Evolutionary conservation across 1,140 invertebrate species (phyloP).

Genomic region (Rhynchophorus ferrugineus): DNA sequence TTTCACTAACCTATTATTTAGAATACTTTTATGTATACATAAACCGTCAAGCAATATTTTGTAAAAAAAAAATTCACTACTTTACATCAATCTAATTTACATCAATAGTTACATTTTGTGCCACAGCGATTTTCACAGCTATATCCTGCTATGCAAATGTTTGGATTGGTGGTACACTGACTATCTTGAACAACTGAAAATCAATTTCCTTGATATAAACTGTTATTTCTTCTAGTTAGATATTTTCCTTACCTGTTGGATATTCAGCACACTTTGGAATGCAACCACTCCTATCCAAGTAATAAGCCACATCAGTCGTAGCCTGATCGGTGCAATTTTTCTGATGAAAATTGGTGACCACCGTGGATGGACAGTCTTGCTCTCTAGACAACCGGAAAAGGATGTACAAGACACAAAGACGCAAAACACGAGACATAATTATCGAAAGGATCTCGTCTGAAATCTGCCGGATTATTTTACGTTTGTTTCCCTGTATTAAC

Average conservation of each 20-base stretch:
- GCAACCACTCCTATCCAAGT: conserved; percentile 9
- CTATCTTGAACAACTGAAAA: not conserved
- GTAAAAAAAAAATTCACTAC: too few relatives aligned
- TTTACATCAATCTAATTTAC: too few relatives aligned
- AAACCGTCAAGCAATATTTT: too few relatives aligned
- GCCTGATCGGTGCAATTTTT: conserved; percentile 15
- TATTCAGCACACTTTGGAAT: conserved; percentile 15
- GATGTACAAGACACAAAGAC: not conserved
- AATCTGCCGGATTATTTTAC: too few relatives aligned
- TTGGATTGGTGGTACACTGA: not conserved
- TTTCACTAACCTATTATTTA: too few relatives aligned
- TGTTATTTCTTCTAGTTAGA: too few relatives aligned
- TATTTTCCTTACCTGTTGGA: conserved; percentile 12
- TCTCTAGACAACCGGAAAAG: not conserved
- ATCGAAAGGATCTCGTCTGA: not conserved
- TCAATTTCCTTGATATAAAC: too few relatives aligned
- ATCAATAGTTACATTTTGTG: not conserved
- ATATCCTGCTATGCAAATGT: not conserved
- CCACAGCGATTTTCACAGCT: not conserved
- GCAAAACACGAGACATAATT: conserved; percentile 1
- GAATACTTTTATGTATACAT: too few relatives aligned
- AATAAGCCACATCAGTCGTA: conserved; percentile 4
- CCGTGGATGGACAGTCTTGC: conserved; percentile 2
- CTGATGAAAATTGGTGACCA: conserved; percentile 13
- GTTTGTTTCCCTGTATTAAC: too few relatives aligned